phyloP scores from a whole-genome alignment of 2,113 vertebrate species.

The Meleagris gallopavo region DNA sequence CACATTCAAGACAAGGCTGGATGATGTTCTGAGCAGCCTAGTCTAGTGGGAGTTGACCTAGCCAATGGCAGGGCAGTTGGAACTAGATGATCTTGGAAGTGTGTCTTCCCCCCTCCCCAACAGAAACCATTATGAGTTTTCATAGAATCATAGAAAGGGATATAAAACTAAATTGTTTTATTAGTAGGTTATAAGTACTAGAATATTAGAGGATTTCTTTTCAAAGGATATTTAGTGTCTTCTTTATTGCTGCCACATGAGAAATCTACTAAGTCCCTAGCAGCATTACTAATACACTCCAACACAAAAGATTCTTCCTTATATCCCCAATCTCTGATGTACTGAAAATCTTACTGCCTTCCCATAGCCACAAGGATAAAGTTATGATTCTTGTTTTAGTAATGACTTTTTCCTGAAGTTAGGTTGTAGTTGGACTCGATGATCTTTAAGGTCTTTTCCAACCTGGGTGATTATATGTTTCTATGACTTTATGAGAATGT shows the following conservation, averaged over 20 bases:
- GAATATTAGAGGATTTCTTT: neutral
- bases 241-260: neutral
- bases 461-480: too few species aligned
- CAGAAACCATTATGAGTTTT: neutral
- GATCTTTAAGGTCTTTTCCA: too few species aligned
- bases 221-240: neutral
- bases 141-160: neutral
- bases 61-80: too few species aligned
- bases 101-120: neutral
- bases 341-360: neutral
- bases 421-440: too few species aligned
- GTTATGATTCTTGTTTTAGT: accelerated
- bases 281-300: neutral
- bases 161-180: neutral
- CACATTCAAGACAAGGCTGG: neutral
- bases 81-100: neutral
- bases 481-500: too few species aligned
- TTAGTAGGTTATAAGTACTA: neutral
- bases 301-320: neutral
- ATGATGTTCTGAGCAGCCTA: neutral
- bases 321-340: neutral
- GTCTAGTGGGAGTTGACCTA: neutral
- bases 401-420: neutral
- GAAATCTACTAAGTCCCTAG: neutral
- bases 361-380: neutral